phyloP scores from a whole-genome alignment of 2,888 invertebrate genomes.

The Camponotus fellah region DNA sequence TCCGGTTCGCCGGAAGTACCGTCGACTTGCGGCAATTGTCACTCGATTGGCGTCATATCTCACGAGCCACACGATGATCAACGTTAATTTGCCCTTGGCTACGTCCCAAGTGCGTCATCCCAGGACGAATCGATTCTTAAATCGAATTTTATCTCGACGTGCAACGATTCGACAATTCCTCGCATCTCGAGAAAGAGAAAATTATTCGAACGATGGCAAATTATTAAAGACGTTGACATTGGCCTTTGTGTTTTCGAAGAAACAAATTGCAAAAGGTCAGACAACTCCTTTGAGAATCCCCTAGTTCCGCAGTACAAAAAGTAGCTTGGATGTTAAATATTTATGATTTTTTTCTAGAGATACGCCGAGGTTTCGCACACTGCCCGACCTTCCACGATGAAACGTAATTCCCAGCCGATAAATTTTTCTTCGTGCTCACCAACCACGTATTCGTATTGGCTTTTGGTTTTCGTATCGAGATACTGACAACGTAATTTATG shows the following conservation, averaged over 20 bases:
- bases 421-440: constrained; percentile 14
- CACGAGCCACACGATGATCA: not conserved
- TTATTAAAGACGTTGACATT: constrained; percentile 27
- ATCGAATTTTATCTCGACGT: not conserved
- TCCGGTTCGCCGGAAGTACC: constrained; percentile 14
- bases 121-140: not conserved
- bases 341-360: constrained; percentile 20
- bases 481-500: not conserved
- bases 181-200: not conserved
- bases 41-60: not conserved
- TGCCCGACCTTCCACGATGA: constrained; percentile 16
- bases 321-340: constrained; percentile 31
- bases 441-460: constrained; percentile 18
- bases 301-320: constrained; percentile 23
- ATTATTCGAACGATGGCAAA: constrained; percentile 43
- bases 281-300: constrained; percentile 23
- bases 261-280: constrained; percentile 34
- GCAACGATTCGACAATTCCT: not conserved
- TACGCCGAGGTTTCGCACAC: constrained; percentile 10
- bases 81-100: not conserved
- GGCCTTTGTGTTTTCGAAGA: constrained; percentile 28
- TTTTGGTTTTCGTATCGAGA: constrained; percentile 25
- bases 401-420: constrained; percentile 21
- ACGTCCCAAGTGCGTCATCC: not conserved
- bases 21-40: constrained; percentile 8